Base-by-base conservation (phyloP, 1,140 invertebrate genomes). In the Apis florea region DNA sequence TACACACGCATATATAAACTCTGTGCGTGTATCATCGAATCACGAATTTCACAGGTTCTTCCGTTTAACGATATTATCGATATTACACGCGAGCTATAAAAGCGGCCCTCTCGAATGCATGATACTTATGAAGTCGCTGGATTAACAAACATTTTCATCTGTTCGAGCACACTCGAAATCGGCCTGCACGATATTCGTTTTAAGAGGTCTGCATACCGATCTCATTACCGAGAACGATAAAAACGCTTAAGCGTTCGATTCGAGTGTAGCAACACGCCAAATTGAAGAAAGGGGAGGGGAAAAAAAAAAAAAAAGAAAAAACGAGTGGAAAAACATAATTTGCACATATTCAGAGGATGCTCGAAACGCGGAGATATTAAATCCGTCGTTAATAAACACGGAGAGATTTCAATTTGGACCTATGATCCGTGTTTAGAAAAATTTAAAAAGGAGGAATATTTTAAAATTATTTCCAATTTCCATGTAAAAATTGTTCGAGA, bases 141-240 rank as follows among this genome's bases (percentile, higher is more conserved):
- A 47, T 73, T 79, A 73, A 79, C 69, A 79, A 79, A 79, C 78
- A 79, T 73, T 79, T 79, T 79, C 70, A 73, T 79, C 15, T 31
- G 24, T 31, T 8, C 51, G 73, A 79, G 78, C 26, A 40, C 59
- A 31, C 59, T 79, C 31, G 70, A 73, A 79, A 73, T 73, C 70
- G 51, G 31, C 17, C n/a, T 64, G n/a, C 12, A 47, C 59, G 69
- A 66, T 79, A 81, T 81, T 59, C 24, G 47, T 59, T 68, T 81
- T 59, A 68, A 67, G 63, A 68, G 72, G 47, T 9, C 54, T 19
- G 12, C 72, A 31, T 58, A 51, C 54, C 1, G 63, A 81, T 56
- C 63, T 81, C 63, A 47, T 68, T 81, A 68, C 24, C 31, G 53
- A 31, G 10, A 10, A 21, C 63, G 63, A 76, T 75, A 67, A 81